Base-by-base conservation (phyloP, 2,113 vertebrate species). In the Equus quagga region DNA sequence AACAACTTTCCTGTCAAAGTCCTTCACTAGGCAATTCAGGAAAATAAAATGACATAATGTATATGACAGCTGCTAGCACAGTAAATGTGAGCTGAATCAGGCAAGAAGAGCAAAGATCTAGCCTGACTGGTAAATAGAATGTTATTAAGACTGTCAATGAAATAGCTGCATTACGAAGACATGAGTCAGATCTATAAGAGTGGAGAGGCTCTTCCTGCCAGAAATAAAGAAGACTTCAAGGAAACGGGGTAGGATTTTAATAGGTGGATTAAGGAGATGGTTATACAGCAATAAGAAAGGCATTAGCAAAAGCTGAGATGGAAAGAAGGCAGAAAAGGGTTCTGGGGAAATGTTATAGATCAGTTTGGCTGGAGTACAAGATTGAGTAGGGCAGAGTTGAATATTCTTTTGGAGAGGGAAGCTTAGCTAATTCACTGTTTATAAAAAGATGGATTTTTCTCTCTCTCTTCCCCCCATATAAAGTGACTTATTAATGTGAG, bases 1-100 rank as follows among this genome's bases (percentile, higher is more conserved):
- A 89, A 31, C n/a, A 83, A 79, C 44, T 72, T 91, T 78, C 13
- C 17, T 83, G 13, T 89, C n/a, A 23, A 94, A 84, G 21, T 51
- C 31, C 23, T 62, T 87, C 70, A 80, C 18, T 69, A 75, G 80
- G n/a, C 26, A 65, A 75, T 62, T 44, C 46, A 33, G 8, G 31
- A 69, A 86, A 92, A 79, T 67, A 90, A 89, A 92, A 90, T n/a
- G 60, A 90, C 24, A 79, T 31, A 75, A 67, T 23, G 8, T n/a
- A 65, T 58, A 62, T 56, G n/a, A 78, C 82, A 75, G 41, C 2
- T 36, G 21, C 56, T 58, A 65, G 46, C 19, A 51, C 11, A 88
- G 51, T 36, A 86, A 82, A 58, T 19, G n/a, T 75, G 69, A 89
- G 24, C 41, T 62, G 51, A 83, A 12, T 92, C 19, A 87, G 33